Evolutionary conservation across 2,888 invertebrate species (phyloP).

Genomic region (Pristionchus japonicus): DNA sequence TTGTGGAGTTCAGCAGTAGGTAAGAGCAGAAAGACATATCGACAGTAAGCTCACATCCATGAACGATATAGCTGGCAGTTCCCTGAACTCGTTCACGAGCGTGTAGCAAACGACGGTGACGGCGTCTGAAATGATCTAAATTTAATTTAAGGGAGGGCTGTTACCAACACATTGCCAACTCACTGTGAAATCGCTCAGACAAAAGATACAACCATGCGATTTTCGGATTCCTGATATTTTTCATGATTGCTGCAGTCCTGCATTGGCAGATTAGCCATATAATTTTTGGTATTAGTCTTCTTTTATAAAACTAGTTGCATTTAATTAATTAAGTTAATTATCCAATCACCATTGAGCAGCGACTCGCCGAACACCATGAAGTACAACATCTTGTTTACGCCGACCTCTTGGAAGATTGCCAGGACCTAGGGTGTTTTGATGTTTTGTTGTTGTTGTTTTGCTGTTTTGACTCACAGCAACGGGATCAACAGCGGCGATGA

Average conservation of each 20-base stretch:
- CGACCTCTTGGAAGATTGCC: slow-evolving; percentile 76
- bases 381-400: slow-evolving; percentile 80
- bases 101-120: slow-evolving; percentile 80
- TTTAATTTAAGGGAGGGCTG: too few species aligned
- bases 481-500: slow-evolving; percentile 81
- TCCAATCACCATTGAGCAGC: slow-evolving; percentile 78
- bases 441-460: too few species aligned
- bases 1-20: too few species aligned
- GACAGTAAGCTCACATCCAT: slow-evolving; percentile 62
- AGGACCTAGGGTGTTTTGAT: too few species aligned
- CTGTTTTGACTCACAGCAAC: slow-evolving; percentile 77
- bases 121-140: slow-evolving; percentile 76
- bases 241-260: too few species aligned
- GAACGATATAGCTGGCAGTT: slow-evolving; percentile 65
- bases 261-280: too few species aligned
- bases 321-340: too few species aligned
- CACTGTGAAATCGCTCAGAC: too few species aligned
- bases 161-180: too few species aligned
- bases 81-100: slow-evolving; percentile 77
- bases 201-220: too few species aligned
- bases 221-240: too few species aligned
- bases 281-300: neutral
- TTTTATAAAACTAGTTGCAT: too few species aligned
- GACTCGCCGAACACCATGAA: slow-evolving; percentile 81
- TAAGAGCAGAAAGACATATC: neutral